A percentile compares a stretch with the other conserved stretches of the same genome.
phyloP scores from a whole-genome alignment of 92 coral and sea anemone species.

The Montipora capitata region DNA sequence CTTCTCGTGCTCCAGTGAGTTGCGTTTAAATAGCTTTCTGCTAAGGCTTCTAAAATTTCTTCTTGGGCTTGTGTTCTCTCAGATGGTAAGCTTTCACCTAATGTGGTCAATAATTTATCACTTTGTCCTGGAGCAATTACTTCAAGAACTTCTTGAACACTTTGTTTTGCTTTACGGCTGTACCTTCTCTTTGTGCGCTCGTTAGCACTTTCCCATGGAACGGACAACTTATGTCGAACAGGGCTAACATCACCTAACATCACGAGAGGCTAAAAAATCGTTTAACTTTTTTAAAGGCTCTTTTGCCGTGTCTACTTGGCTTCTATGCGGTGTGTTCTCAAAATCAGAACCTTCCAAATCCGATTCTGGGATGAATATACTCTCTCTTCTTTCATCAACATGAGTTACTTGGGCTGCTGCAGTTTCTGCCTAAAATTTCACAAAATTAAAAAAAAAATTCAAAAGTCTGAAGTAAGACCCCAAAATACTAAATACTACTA shows the following conservation, averaged over 20 bases:
- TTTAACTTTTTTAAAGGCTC: conserved; percentile 28
- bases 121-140: conserved; percentile 63
- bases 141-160: conserved; percentile 58
- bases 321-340: not conserved
- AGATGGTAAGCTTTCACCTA: not conserved
- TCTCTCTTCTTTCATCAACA: conserved; percentile 22
- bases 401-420: not conserved
- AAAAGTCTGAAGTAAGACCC: conserved; percentile 1
- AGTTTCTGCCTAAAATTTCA: not conserved
- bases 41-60: conserved; percentile 42
- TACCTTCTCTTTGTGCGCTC: conserved; percentile 67
- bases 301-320: conserved; percentile 1
- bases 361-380: conserved; percentile 26
- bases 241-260: conserved; percentile 47
- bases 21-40: conserved; percentile 39
- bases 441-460: not conserved
- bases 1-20: conserved; percentile 51
- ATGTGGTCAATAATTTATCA: conserved; percentile 7
- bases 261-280: conserved; percentile 41
- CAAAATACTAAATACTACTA: conserved; percentile 1
- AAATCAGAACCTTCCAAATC: conserved; percentile 1
- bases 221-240: conserved; percentile 46
- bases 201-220: conserved; percentile 38
- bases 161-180: conserved; percentile 63
- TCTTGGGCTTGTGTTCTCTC: conserved; percentile 21